A percentile compares a stretch with the other conserved stretches of the same genome.
These are phyloP conservation scores for Gephyroberyx darwinii DNA, from an alignment of 2,797 vertebrate species.

Conservation along the genomic window DNA sequence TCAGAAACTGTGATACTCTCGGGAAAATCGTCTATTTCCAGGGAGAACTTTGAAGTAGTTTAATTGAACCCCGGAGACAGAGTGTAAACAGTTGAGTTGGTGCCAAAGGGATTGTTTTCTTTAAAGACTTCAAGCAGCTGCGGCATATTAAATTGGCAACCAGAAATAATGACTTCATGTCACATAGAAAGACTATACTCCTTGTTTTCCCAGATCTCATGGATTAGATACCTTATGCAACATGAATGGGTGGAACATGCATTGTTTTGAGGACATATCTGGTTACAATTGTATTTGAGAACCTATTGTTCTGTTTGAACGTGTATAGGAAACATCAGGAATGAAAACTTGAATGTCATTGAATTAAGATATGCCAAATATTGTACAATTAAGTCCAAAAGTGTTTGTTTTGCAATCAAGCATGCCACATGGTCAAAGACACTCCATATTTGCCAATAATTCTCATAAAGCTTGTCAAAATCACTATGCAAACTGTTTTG, in stretches of 20 bases:
- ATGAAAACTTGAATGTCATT: no score
- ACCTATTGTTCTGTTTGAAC: no score
- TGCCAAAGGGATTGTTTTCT: not conserved
- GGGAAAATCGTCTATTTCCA: constrained; percentile 10
- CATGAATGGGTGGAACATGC: no score
- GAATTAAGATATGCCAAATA: no score
- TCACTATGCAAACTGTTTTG: not conserved
- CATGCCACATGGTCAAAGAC: not conserved
- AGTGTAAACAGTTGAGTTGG: constrained; percentile 40
- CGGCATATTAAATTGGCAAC: not conserved
- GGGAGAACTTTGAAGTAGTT: constrained; percentile 41
- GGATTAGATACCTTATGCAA: no score
- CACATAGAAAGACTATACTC: not conserved
- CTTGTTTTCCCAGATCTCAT: no score
- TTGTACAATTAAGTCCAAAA: no score
- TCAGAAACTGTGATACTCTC: constrained; percentile 4
- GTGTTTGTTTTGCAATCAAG: not conserved
- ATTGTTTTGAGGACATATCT: no score
- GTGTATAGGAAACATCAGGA: no score
- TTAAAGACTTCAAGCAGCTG: not conserved
- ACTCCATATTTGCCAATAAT: not conserved
- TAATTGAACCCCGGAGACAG: constrained; percentile 64
- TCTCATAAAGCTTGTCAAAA: not conserved
- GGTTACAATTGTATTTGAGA: no score
- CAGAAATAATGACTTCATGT: not conserved